Evolutionary conservation across 2,797 vertebrate genomes (phyloP), one percentile per base, ranked within the genome.

Genomic region (Phalloptychus januarius): DNA sequence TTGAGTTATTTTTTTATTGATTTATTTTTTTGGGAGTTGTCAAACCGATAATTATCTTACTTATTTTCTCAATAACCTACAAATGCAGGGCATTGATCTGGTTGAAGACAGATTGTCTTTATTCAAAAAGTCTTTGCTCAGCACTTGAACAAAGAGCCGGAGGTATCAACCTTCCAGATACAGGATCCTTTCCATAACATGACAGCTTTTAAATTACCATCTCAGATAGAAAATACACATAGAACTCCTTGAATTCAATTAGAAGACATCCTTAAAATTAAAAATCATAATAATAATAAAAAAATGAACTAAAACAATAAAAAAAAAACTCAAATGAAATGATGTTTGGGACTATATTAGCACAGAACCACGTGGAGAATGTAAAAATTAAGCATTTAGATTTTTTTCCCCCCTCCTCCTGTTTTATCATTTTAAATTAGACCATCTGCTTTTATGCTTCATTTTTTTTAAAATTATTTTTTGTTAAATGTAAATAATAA

Each of bases 31-130:
- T n/a, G 23, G 50, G 33, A 23, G 45, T n/a, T 48, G 61, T 33
- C 18, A 38, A 38, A 16, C 7, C 28, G 10, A 38, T 33, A 36
- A 33, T 50, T 28, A 61, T 18, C 40, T 28, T 81, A 54, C 76
- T 0, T 44, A 63, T 67, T 63, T 77, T 73, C 79, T 89, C 81
- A 85, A 84, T 90, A 87, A 86, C 75, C 89, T 91, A 78, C 83
- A 92, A 77, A 95, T 91, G 85, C 91, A 95, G 90, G 75, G 87
- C 81, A 88, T 89, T 83, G 87, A 86, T 89, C 77, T 92, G 92
- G 93, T 97, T 95, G 94, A 96, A 95, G 97, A 98, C 98, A 97
- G 97, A 97, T 98, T 98, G 97, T 98, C 97, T 99, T 99, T 98
- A 98, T 99, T 99, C 95, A 96, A 98, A 98, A 98, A 83, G 94